Evolutionary conservation across 2,888 invertebrate species (phyloP), one percentile per base, ranked within the genome.

Genomic region (Incurvaria masculella): DNA sequence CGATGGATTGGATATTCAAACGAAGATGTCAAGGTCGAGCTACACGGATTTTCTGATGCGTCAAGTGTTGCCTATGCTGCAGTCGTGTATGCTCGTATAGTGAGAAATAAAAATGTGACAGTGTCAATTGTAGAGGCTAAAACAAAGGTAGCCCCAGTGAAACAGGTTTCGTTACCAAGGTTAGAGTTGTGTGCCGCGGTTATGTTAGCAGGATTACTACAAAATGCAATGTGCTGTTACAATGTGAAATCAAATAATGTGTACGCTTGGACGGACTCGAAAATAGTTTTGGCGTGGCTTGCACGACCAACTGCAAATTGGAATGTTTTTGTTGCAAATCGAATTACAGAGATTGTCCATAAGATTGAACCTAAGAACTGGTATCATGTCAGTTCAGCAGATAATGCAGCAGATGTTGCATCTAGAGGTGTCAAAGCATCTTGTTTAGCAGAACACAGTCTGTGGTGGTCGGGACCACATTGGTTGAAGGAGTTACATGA

Each of bases 141-240:
- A 33, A 33, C 33, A 8, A 33, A 33, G 33, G 33, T 33, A 3
- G 33, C 33, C 4, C 33, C 33, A 4, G 33, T 33, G 14, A 33
- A 33, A 11, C 33, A 33, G 14, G 4, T 33, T 4, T 14, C 11
- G 11, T 33, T 60, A n/a, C 60, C 61, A 5, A 20, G 55, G 11
- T 42, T 60, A 18, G 59, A 61, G 40, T 47, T 61, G 2, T 57
- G 55, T 45, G 58, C 51, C n/a, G 60, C 60, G n/a, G 20, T 55
- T 5, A 27, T 59, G 14, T 42, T 58, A 8, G 45, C 56, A 10
- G 46, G 51, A 44, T 49, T 60, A 11, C 8, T 53, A 4, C 38
- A 43, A 2, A 39, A 45, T 17, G 50, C 54, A 1, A 42, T 42
- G 18, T 38, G 42, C 0, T 40, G 51, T 2, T 27, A 55, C 11